Evolutionary conservation across 1,140 invertebrate species (phyloP), one percentile per base, ranked within the genome.

Genomic region (Heliconius hewitsoni): DNA sequence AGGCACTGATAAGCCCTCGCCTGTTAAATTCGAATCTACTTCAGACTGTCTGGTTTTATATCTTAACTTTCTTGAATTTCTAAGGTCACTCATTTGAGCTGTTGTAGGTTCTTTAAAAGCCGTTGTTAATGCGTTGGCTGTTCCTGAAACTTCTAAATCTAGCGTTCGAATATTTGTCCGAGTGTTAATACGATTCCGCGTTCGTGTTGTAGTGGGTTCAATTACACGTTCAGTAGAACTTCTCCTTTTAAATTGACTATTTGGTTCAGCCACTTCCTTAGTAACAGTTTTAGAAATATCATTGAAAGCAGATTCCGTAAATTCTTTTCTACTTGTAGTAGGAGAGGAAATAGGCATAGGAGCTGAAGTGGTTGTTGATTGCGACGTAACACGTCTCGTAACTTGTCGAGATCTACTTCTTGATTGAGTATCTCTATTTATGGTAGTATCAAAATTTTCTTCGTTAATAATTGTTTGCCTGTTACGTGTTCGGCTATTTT

Each of bases 21-120:
- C 93, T n/a, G 93, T 93, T 86, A 94, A 86, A 85, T 94, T 94
- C 34, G 91, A 87, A 79, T 93, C 92, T 11, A 89, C 92, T 83
- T 94, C 92, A 11, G 91, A 87, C 77, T 83, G 83, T 73, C 92
- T 82, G 75, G 89, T 86, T 81, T 88, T 90, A 57, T 92, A 94
- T 82, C 89, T 89, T 57, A 94, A 81, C 82, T 94, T 94, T 79
- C 90, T 87, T 23, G 90, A 85, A 73, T 88, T 89, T 81, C 89
- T 89, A 72, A 89, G 46, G 77, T 94, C 91, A 46, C 81, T 82
- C 66, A 82, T 86, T 85, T 86, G 90, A n/a, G 84, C 84, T 8
- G 87, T 88, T n/a, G 86, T 91, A 3, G 87, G 87, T 77, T 87
- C 87, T 87, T 91, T 93, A 73, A 87, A 87, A 30, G 83, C 81